These are phyloP conservation scores for Tachina lurida DNA, from an alignment of 2,888 invertebrate species.

Conservation along the genomic window DNA sequence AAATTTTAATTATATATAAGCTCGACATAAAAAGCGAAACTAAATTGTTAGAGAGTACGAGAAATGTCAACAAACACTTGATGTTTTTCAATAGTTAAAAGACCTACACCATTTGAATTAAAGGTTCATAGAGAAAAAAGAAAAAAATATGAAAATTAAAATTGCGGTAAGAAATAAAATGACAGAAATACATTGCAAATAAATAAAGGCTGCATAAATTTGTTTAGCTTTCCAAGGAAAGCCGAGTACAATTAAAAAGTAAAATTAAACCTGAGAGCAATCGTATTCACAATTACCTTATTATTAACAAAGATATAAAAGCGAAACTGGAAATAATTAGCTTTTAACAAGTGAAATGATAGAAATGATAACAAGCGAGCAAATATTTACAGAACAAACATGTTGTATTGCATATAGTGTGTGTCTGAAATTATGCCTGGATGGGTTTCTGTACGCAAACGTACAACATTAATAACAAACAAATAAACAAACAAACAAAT, in stretches of 20 bases:
- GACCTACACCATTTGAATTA: slow-evolving; percentile 29
- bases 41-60: slow-evolving; percentile 40
- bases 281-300: slow-evolving; percentile 36
- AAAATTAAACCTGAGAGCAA: slow-evolving; percentile 21
- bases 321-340: slow-evolving; percentile 59
- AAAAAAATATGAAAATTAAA: not conserved
- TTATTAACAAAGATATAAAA: slow-evolving; percentile 45
- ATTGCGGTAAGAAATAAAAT: not conserved
- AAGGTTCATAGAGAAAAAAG: slow-evolving; percentile 29
- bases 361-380: slow-evolving; percentile 49
- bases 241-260: slow-evolving; percentile 39
- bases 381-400: slow-evolving; percentile 60
- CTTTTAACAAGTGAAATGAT: slow-evolving; percentile 44
- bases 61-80: slow-evolving; percentile 64
- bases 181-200: not conserved
- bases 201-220: slow-evolving; percentile 56
- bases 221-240: slow-evolving; percentile 24
- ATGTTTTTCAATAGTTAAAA: slow-evolving; percentile 39
- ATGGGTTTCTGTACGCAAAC: not conserved
- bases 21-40: slow-evolving; percentile 43
- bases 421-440: slow-evolving; percentile 14
- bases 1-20: slow-evolving; percentile 65
- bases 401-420: not conserved
- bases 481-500: slow-evolving; percentile 24
- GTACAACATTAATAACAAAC: slow-evolving; percentile 25